Evolutionary conservation across 2,797 vertebrate genomes (phyloP).

Genomic region (Enoplosus armatus): DNA sequence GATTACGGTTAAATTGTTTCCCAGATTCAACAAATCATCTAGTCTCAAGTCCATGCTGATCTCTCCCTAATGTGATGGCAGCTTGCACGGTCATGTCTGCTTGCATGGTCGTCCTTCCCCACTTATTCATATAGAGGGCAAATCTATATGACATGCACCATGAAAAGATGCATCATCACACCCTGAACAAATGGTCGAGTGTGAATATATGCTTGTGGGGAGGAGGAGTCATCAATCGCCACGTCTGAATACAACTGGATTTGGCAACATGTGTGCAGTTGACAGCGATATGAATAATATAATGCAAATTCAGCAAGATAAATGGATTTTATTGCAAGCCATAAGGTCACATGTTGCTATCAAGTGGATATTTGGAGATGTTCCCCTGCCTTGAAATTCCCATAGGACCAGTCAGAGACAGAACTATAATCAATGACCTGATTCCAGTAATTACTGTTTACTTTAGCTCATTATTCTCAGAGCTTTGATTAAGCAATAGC

Average conservation of each 20-base stretch:
- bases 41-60: constrained; percentile 2
- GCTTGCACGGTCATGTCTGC: constrained; percentile 31
- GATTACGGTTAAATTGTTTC: constrained; percentile 3
- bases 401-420: constrained; percentile 25
- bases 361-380: constrained; percentile 51
- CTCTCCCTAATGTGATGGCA: constrained; percentile 25
- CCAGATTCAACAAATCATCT: constrained; percentile 23
- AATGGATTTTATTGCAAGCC: constrained; percentile 14
- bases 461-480: constrained; percentile 70
- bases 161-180: constrained; percentile 56
- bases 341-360: constrained; percentile 18
- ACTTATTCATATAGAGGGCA: constrained; percentile 29
- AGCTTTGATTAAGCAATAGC: constrained; percentile 69
- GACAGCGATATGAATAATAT: constrained; percentile 11
- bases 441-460: constrained; percentile 74
- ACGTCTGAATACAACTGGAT: constrained; percentile 15
- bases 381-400: constrained; percentile 29
- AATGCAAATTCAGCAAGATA: constrained; percentile 13
- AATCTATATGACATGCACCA: constrained; percentile 65
- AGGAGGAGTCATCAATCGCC: constrained; percentile 32
- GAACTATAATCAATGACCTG: constrained; percentile 69
- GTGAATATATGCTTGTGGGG: constrained; percentile 26
- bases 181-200: constrained; percentile 29
- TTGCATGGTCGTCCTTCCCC: constrained; percentile 29
- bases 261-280: not conserved